Conservation (phyloP, 2,113 vertebrate genomes). For the Oryzias melastigma region DNA sequence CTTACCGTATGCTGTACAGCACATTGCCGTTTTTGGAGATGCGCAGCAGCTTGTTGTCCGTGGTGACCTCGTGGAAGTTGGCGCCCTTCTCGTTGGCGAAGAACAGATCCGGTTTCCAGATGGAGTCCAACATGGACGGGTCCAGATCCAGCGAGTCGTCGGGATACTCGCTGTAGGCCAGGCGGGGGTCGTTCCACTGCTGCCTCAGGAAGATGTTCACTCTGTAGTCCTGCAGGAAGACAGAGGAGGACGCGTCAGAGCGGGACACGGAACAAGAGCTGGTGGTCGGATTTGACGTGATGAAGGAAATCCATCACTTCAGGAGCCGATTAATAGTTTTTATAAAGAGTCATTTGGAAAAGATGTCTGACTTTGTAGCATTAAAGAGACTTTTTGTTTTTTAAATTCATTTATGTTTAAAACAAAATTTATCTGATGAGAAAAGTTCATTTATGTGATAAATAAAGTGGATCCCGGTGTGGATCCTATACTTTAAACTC, state of each 20-base stretch:
- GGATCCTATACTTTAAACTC: too few species aligned
- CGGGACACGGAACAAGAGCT: background rate
- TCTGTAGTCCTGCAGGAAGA: constrained; percentile 86
- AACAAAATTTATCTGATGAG: too few species aligned
- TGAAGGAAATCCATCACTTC: background rate
- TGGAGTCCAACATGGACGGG: constrained; percentile 98
- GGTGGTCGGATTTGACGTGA: background rate
- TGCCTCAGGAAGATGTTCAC: constrained; percentile 98
- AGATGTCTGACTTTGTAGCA: too few species aligned
- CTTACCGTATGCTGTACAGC: constrained; percentile 96
- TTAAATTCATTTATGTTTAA: too few species aligned
- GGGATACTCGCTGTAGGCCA: constrained; percentile 96
- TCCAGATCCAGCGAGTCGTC: constrained; percentile 96
- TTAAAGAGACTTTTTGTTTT: too few species aligned
- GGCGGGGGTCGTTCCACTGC: constrained; percentile 97
- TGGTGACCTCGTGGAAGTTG: constrained; percentile 98
- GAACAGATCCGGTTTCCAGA: constrained; percentile 99
- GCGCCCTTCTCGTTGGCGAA: constrained; percentile 99
- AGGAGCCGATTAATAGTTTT: too few species aligned
- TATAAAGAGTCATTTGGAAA: too few species aligned
- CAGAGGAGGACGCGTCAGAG: background rate
- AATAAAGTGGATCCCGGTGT: too few species aligned
- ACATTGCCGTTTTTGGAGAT: constrained; percentile 96
- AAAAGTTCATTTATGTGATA: too few species aligned
- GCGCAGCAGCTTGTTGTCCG: constrained; percentile 96